Evolutionary conservation across 2,888 invertebrate genomes (phyloP), one percentile per base, ranked within the genome.

Genomic region (Himalopsyche anomala): DNA sequence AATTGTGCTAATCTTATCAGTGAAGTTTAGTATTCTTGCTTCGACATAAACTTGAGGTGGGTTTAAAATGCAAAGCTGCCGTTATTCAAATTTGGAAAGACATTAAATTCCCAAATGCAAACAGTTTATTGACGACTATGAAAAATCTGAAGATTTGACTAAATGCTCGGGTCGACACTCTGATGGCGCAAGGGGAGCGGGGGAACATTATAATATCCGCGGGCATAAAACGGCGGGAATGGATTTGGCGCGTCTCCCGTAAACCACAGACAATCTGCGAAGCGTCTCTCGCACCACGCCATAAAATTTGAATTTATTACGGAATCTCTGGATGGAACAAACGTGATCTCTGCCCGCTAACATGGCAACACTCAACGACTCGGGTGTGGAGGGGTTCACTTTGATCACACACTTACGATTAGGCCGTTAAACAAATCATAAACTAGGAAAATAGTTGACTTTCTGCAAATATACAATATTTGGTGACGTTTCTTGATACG

Each of bases 241-340:
- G 88, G 88, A 88, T 88, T 88, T 88, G 87, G 88, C 86, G 84
- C 85, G 55, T 84, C 82, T 86, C 84, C 87, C 88, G 87, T 87
- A 88, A 88, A 87, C 84, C 88, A 84, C 84, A 87, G 88, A 88
- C 88, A 88, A 88, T 88, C 88, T 88, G 88, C 87, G 84, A 84
- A 80, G 83, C 87, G 87, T 87, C 87, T 85, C 85, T 81, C 84
- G 81, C 84, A 82, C 85, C 84, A 84, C 82, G 85, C 88, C 88
- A 87, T 88, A 88, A 88, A 88, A 88, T 87, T 88, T 88, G 86
- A 88, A 88, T 88, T 87, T 88, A 88, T 88, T 88, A 87, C 87
- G 36, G 74, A 86, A 86, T 86, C 86, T 84, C 79, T 79, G 86
- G 84, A 84, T 86, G 80, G 82, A 86, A 86, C 86, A 86, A 86